Conservation (phyloP, 2,113 vertebrate species). For the Lamprologus lemairii region DNA sequence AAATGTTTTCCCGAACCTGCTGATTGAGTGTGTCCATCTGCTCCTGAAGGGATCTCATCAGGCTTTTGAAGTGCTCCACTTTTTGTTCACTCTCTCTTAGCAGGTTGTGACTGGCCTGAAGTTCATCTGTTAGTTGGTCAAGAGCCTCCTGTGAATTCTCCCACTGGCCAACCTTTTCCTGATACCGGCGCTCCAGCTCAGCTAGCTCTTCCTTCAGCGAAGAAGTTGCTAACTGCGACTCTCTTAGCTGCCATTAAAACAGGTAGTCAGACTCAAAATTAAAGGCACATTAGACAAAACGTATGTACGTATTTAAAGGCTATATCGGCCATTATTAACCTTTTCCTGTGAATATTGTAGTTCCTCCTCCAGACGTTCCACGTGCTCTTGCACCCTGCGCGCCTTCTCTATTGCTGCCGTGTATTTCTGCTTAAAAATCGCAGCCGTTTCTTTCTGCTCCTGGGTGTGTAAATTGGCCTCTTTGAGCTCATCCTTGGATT, state of each 20-base stretch:
- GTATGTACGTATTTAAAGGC: neutral
- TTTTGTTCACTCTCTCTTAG: constrained; percentile 47
- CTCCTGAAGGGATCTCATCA: constrained; percentile 18
- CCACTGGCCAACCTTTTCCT: constrained; percentile 58
- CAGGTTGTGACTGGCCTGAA: constrained; percentile 42
- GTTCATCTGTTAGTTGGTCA: constrained; percentile 59
- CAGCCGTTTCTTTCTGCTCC: constrained; percentile 11
- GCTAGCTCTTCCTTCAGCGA: constrained; percentile 48
- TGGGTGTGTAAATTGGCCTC: constrained; percentile 8
- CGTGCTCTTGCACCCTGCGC: constrained; percentile 38
- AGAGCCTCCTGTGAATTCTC: constrained; percentile 59
- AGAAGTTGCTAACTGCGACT: constrained; percentile 26
- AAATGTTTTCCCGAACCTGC: constrained; percentile 5
- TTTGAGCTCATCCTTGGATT: constrained; percentile 32
- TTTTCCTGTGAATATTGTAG: constrained; percentile 38
- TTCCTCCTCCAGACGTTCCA: constrained; percentile 50
- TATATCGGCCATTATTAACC: constrained; percentile 29
- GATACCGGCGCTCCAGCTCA: constrained; percentile 43
- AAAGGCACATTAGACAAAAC: neutral
- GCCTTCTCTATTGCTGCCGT: constrained; percentile 34
- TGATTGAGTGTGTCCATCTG: constrained; percentile 47
- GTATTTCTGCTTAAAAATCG: constrained; percentile 65
- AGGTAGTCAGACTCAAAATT: neutral
- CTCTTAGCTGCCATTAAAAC: constrained; percentile 10
- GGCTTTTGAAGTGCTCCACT: constrained; percentile 14